Evolutionary conservation across 2,888 invertebrate species (phyloP), one percentile per base, ranked within the genome.

Genomic region (Eledone cirrhosa): DNA sequence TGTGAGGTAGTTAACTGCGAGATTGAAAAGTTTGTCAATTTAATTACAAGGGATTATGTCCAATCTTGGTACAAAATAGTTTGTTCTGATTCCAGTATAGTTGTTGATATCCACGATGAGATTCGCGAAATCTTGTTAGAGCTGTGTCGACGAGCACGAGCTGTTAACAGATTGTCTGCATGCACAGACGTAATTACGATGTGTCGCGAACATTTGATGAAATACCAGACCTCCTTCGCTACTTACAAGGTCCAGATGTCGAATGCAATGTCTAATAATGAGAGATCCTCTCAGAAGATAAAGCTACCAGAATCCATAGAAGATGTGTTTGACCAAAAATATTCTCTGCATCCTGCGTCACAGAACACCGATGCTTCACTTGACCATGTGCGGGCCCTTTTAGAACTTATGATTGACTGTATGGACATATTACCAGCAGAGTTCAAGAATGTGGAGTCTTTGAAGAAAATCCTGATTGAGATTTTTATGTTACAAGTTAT

Each of bases 401-500:
- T 76, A 24, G 76, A 76, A 11, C 41, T 76, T 5, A 16, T 76
- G 27, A 48, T 76, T 4, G 47, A 47, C 76, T 48, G 48, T 19
- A 27, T 76, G 47, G 48, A 76, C 13, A 47, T 47, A 22, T 48
- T 76, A 14, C 76, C 76, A 11, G 47, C 11, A 1, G 76, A 76
- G 1, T 48, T 76, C 22, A 48, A 47, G 47, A 48, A 48, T 24
- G 27, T 47, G 3, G 16, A 11, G 3, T 76, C 76, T 19, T 29
- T 76, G 47, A 76, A 76, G 76, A 47, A 76, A 76, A 76, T 76
- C 41, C 29, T 85, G n/a, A 80, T 81, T 29, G 84, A 86, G 65
- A 85, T 88, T 59, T 77, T 87, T 16, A 82, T 84, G 29, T 83
- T 77, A n/a, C 87, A 87, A 80, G 80, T 87, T 27, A 79, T 86